Conservation (phyloP, 2,888 invertebrate genomes). For the Phyllotreta striolata region DNA sequence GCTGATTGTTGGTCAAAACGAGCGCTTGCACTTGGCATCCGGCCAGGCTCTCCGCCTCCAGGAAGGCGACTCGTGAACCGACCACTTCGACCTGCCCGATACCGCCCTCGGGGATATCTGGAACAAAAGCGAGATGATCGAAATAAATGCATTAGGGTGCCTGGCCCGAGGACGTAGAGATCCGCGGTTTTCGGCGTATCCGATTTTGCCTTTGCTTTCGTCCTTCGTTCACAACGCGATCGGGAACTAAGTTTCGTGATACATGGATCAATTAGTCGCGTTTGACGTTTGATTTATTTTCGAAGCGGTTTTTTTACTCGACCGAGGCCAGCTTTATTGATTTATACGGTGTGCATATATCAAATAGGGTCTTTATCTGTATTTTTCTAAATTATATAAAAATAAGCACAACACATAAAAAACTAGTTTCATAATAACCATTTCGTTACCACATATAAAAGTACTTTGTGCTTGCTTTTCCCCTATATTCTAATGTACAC, state of each 20-base stretch:
- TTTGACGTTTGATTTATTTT: too few species aligned
- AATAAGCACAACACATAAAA: too few species aligned
- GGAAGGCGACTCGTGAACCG: constrained; percentile 79
- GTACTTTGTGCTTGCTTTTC: too few species aligned
- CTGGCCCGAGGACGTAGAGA: constrained; percentile 31
- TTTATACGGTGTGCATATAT: too few species aligned
- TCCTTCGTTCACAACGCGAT: constrained; percentile 8
- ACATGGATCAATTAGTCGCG: not conserved
- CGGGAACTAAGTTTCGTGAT: not conserved
- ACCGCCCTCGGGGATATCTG: constrained; percentile 82
- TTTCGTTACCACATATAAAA: too few species aligned
- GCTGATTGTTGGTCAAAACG: constrained; percentile 83
- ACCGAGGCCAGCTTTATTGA: too few species aligned
- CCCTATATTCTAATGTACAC: too few species aligned
- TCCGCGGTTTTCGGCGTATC: constrained; percentile 21
- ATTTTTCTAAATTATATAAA: too few species aligned
- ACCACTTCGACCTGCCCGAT: constrained; percentile 85
- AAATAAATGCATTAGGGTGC: constrained; percentile 36
- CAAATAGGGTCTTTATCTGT: too few species aligned
- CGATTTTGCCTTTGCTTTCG: constrained; percentile 10
- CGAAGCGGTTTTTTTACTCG: too few species aligned
- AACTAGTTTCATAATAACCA: too few species aligned
- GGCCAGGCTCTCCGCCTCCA: constrained; percentile 82
- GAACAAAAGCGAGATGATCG: constrained; percentile 53
- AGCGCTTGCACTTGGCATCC: constrained; percentile 80